These are phyloP conservation scores for Allobates femoralis DNA, from an alignment of 2,797 vertebrate genomes.

Conservation along the genomic window DNA sequence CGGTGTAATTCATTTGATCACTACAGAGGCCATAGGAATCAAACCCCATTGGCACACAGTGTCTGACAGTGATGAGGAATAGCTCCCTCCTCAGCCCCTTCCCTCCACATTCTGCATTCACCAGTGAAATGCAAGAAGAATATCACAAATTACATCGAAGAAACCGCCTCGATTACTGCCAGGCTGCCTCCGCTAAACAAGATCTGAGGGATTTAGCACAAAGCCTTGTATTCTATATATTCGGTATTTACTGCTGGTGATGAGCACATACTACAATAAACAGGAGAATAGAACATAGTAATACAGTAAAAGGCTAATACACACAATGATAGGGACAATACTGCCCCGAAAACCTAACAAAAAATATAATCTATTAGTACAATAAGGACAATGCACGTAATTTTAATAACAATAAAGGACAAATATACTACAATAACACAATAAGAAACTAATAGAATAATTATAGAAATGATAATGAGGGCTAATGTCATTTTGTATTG, in stretches of 20 bases:
- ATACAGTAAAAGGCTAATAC: too few species aligned
- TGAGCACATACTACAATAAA: background rate
- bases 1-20: conserved; percentile 57
- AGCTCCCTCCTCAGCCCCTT: conserved; percentile 48
- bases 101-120: conserved; percentile 24
- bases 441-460: too few species aligned
- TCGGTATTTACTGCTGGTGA: background rate
- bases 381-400: too few species aligned
- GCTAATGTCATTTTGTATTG: too few species aligned
- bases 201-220: background rate
- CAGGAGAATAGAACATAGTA: background rate
- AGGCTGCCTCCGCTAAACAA: background rate
- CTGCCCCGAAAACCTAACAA: too few species aligned
- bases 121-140: conserved; percentile 22
- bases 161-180: conserved; percentile 8
- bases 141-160: background rate
- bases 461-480: too few species aligned
- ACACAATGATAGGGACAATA: too few species aligned
- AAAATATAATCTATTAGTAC: too few species aligned
- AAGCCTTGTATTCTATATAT: background rate
- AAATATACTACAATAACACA: too few species aligned
- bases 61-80: conserved; percentile 56
- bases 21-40: conserved; percentile 44
- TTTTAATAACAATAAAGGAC: too few species aligned
- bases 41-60: conserved; percentile 58